A percentile compares a stretch with the other conserved stretches of the same genome.
Conservation (phyloP, 2,888 invertebrate genomes). For the Catocala fraxini region DNA sequence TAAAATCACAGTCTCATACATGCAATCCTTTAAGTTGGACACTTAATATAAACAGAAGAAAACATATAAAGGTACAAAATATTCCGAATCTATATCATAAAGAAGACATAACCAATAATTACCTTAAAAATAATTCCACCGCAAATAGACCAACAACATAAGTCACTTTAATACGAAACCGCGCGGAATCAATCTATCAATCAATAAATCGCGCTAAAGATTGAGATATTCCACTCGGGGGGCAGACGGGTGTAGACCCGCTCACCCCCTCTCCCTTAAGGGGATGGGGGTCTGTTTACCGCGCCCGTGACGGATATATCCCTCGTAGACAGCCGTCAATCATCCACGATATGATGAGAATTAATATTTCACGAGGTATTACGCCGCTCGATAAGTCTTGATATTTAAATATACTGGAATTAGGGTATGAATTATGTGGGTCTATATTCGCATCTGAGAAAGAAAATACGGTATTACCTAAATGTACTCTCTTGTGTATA, state of each 20-base stretch:
- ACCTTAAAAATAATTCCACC: conserved; percentile 1
- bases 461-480: background rate
- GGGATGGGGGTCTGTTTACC: conserved; percentile 68
- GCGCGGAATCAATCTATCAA: conserved; percentile 81
- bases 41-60: too few species aligned
- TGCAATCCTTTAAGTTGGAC: too few species aligned
- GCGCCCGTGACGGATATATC: conserved; percentile 84
- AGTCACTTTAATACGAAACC: conserved; percentile 46
- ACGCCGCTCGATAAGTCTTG: conserved; percentile 61
- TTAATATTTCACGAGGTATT: conserved; percentile 77
- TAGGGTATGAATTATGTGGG: conserved; percentile 8
- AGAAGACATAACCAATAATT: background rate
- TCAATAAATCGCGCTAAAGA: conserved; percentile 85
- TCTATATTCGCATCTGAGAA: background rate
- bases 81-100: too few species aligned
- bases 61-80: too few species aligned
- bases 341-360: conserved; percentile 80
- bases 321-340: conserved; percentile 82
- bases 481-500: too few species aligned
- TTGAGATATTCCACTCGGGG: conserved; percentile 82
- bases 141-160: conserved; percentile 39
- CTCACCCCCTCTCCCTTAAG: conserved; percentile 24
- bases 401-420: conserved; percentile 52
- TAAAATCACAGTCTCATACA: too few species aligned
- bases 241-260: conserved; percentile 48